Base-by-base conservation (phyloP, 1,140 invertebrate species). In the Chrysopa pallens region DNA sequence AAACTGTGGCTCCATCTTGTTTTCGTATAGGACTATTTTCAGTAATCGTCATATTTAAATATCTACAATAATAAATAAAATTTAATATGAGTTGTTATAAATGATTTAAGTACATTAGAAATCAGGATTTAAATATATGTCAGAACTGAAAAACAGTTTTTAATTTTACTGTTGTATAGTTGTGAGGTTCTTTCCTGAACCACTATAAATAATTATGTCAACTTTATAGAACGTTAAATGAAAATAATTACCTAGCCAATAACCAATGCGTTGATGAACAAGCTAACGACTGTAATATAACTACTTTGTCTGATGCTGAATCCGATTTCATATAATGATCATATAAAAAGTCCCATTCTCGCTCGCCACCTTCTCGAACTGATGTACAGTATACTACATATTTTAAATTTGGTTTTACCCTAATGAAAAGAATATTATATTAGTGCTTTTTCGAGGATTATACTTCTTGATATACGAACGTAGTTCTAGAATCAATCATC, bases 211-310 rank as follows among this genome's bases (percentile, higher is more conserved):
- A 11, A 41, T 41, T 40, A 17, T 41, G 28, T 23, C n/a, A n/a
- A n/a, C n/a, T n/a, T n/a, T n/a, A n/a, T n/a, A n/a, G n/a, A n/a
- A n/a, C n/a, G 40, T 31, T 11, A 36, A 15, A 29, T 12, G 41
- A 29, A 40, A 39, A 31, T 6, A 52, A 61, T 64, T 55, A 75
- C 73, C 63, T 55, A 11, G 53, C 46, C 2, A 74, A 44, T 2
- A 60, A 52, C 27, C 52, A 48, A 4, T 52, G 45, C 31, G 72
- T 55, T 31, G 43, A 64, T 5, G 72, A 68, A 50, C 74, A 76
- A 2, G 67, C 72, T 1, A 77, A 60, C 2, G 72, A 63, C 0
- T 64, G 55, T 0, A 77, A 54, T n/a, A 75, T 72, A n/a, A 72
- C 60, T 9, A 70, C 63, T 58, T 73, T 70, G 42, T 77, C 71